Evolutionary conservation across 2,113 vertebrate genomes (phyloP).

Genomic region (Scomber japonicus): DNA sequence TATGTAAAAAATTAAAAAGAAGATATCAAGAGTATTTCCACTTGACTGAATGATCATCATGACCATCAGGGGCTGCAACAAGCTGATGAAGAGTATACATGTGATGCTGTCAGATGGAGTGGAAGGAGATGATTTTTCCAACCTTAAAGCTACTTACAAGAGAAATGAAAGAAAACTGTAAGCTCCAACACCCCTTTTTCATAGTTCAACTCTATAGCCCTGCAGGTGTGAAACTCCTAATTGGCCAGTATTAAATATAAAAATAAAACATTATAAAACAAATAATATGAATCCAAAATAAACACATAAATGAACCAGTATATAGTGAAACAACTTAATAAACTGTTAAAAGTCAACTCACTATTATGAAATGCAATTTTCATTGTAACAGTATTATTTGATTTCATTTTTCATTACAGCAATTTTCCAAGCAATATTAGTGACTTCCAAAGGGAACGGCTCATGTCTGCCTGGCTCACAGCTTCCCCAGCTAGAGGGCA

Average conservation of each 20-base stretch:
- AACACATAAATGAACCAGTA: not conserved
- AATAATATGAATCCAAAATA: not conserved
- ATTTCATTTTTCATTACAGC: not conserved
- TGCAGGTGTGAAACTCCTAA: not conserved
- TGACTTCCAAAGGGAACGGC: conserved; percentile 4
- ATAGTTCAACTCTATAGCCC: too few species aligned
- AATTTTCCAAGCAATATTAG: conserved; percentile 8
- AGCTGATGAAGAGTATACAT: not conserved
- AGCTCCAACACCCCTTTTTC: too few species aligned
- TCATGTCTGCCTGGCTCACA: conserved; percentile 31
- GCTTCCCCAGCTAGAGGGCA: conserved; percentile 49
- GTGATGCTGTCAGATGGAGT: not conserved
- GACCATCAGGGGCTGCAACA: not conserved
- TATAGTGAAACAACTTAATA: not conserved
- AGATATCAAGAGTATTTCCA: too few species aligned
- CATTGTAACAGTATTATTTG: not conserved
- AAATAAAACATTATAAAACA: not conserved
- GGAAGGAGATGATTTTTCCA: not conserved
- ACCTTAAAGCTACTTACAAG: too few species aligned
- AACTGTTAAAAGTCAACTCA: not conserved
- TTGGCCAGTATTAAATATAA: not conserved
- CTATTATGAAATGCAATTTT: not conserved
- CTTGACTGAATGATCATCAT: not conserved
- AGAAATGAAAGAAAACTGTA: too few species aligned
- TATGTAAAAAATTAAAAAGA: too few species aligned